Evolutionary conservation across 2,888 invertebrate genomes (phyloP), one percentile per base, ranked within the genome.

Genomic region (Oligia fasciuncula): DNA sequence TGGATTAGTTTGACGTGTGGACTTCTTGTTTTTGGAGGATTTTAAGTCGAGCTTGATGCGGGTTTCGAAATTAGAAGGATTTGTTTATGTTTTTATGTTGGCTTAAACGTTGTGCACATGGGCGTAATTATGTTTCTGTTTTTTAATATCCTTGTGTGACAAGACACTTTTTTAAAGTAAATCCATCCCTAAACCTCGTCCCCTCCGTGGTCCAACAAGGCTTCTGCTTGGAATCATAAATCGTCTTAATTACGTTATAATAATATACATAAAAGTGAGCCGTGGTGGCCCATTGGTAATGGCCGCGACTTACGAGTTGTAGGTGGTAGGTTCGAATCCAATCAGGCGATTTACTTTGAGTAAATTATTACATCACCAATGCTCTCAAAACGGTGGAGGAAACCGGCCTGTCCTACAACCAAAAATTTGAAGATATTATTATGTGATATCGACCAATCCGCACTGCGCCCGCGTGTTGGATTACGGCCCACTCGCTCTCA

Each of bases 1-100:
- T 83, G 88, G 88, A 89, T 89, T 89, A 89, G 87, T 89, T 89
- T 88, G 88, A 88, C 88, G 89, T 87, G 88, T 88, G 88, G 88
- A 89, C 85, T 88, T 80, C 83, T 85, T 83, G 89, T 89, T 88
- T 88, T 88, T 88, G 80, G 83, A 85, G 73, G 85, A 80, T 86
- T 89, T 89, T 86, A 88, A 88, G 89, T 87, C 86, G 69, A 83
- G 77, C 82, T 87, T 88, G 88, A 88, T 87, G 85, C 89, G 88
- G 88, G 88, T 89, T 89, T 76, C 70, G 80, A 87, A 83, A 78
- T 85, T 81, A 81, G 75, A 85, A 35, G 87, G 87, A 84, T 84
- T 86, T 79, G 72, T 79, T 79, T 84, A 68, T 79, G 84, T 85
- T 86, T 74, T 79, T 87, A 76, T 73, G 83, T 86, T 74, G 63